Evolutionary conservation across 2,113 vertebrate species (phyloP), one percentile per base, ranked within the genome.

Genomic region (Takifugu flavidus): DNA sequence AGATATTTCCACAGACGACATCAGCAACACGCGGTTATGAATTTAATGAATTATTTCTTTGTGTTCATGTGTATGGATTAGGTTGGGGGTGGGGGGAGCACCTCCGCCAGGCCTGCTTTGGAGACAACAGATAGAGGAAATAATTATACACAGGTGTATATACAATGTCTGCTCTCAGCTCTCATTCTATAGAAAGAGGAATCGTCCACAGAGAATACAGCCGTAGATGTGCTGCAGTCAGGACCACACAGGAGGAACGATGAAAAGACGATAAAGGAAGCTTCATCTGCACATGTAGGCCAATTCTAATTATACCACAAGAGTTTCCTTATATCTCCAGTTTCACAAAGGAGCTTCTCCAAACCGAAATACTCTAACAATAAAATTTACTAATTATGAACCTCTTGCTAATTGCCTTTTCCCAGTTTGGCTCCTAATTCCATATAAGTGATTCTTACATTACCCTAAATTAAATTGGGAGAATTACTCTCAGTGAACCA

Each of bases 21-120:
- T 81, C 74, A 61, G 79, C 86, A 82, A 85, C 84, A 81, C 87
- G 86, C 86, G 62, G 85, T 89, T 87, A 78, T 82, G 72, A 87
- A 85, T 91, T 88, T 90, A 89, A 90, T 90, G 84, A 87, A 82
- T 86, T 85, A 74, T 89, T 86, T 89, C 75, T 83, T 81, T 82
- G 77, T 79, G 74, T 82, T 83, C 63, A 20, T 79, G 75, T 61
- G 72, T 59, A 78, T 80, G 78, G 79, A 79, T 80, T 56, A 76
- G 81, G 79, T 74, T 63, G 65, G 62, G 59, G 81, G 79, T 74
- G 61, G 65, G 62, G 58, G 39, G 66, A 58, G 60, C 45, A 25
- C 29, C 47, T 65, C 67, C 62, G 50, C 42, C 42, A 15, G 55
- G 61, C 67, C 54, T 59, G 54, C 20, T 65, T 78, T 69, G 63